Conservation (phyloP, 2,113 vertebrate genomes). For the Catharus minimus region DNA sequence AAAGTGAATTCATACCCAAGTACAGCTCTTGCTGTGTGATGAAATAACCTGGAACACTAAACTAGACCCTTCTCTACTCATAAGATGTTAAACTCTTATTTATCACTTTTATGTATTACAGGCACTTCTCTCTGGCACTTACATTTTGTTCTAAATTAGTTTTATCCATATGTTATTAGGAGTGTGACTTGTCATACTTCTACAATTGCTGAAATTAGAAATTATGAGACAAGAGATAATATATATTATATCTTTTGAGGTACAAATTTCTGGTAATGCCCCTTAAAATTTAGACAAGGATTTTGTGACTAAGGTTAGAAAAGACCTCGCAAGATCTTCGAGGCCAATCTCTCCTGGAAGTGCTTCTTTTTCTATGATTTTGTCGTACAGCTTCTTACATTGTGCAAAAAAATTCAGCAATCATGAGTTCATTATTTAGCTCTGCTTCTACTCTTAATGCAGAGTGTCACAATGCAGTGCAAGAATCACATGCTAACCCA, state of each 20-base stretch:
- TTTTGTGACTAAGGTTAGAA: background rate
- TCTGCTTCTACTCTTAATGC: background rate
- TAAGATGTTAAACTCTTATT: background rate
- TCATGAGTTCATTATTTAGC: background rate
- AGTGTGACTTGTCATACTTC: background rate
- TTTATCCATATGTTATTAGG: background rate
- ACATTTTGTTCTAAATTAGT: background rate
- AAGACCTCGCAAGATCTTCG: background rate
- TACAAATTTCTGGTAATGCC: accelerated
- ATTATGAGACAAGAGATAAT: background rate
- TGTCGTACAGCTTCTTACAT: background rate
- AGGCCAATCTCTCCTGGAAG: background rate
- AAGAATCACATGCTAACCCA: background rate
- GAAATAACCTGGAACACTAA: background rate
- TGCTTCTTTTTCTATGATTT: background rate
- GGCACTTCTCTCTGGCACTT: background rate
- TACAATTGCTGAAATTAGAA: background rate
- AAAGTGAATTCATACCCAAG: background rate
- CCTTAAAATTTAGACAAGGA: background rate
- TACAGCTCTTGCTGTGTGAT: background rate
- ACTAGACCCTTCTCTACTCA: background rate
- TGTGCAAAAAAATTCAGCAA: background rate
- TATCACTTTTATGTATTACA: background rate
- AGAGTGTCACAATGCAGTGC: background rate
- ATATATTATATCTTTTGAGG: background rate